Conservation (phyloP, 2,797 vertebrate species). For the Microctenopoma stevenorrisi region DNA sequence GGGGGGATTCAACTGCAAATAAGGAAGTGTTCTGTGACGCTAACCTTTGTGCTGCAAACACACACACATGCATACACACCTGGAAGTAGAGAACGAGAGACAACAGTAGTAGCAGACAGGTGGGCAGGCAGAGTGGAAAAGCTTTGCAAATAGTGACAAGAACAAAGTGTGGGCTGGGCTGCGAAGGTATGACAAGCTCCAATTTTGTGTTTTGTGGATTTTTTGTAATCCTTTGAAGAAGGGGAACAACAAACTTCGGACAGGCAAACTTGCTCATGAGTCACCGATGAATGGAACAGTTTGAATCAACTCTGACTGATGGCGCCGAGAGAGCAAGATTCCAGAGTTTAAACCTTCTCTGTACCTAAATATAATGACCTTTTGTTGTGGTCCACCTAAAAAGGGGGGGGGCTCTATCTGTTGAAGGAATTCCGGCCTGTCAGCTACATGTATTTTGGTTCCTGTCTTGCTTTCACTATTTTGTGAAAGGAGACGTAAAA, state of each 20-base stretch:
- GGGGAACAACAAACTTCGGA: conserved; percentile 16
- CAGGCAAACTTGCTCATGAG: conserved; percentile 8
- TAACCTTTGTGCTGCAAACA: conserved; percentile 72
- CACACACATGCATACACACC: conserved; percentile 50
- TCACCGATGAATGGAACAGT: conserved; percentile 9
- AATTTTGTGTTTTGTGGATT: background rate
- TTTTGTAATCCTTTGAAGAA: conserved; percentile 3
- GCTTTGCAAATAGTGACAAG: conserved; percentile 20
- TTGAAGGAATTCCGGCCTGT: conserved; percentile 66
- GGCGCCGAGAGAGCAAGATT: background rate
- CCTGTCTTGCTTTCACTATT: conserved; percentile 86
- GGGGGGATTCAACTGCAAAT: conserved; percentile 66
- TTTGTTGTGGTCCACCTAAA: conserved; percentile 31
- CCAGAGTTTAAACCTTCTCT: conserved; percentile 10
- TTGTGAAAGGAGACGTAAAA: conserved; percentile 86
- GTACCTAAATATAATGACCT: background rate
- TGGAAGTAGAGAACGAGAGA: conserved; percentile 56
- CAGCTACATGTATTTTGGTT: conserved; percentile 73
- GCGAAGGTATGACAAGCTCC: background rate
- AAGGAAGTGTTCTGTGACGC: conserved; percentile 77
- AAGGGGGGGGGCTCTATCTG: conserved; percentile 30
- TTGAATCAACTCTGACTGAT: conserved; percentile 6
- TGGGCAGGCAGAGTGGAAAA: conserved; percentile 37
- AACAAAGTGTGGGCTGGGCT: conserved; percentile 3
- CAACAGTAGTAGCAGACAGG: conserved; percentile 41